Evolutionary conservation across 2,113 vertebrate species (phyloP).

Genomic region (Cyanocitta stelleri): DNA sequence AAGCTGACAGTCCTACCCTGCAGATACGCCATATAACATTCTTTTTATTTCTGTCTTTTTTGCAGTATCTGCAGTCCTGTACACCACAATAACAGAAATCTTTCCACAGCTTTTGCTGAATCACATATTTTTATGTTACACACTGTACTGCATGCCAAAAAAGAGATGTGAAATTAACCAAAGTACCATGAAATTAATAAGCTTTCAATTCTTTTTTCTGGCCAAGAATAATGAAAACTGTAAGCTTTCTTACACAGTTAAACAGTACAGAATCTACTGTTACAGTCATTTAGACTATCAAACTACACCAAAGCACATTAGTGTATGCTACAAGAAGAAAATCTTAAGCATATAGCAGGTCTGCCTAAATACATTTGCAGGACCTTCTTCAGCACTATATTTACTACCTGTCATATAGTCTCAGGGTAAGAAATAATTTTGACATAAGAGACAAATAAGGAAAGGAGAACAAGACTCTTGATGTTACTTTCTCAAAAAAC

Average conservation of each 20-base stretch:
- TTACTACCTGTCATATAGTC: not conserved
- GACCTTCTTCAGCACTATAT: not conserved
- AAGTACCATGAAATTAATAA: not conserved
- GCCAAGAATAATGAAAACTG: not conserved
- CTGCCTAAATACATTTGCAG: not conserved
- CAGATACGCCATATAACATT: not conserved
- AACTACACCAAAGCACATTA: not conserved
- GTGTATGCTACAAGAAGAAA: not conserved
- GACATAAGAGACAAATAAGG: not conserved
- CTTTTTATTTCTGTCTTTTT: not conserved
- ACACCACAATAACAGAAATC: not conserved
- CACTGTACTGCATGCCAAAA: not conserved
- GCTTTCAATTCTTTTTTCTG: not conserved
- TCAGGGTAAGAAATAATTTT: not conserved
- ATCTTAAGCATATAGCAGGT: not conserved
- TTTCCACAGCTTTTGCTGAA: constrained; percentile 1
- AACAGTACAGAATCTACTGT: not conserved
- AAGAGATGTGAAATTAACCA: not conserved
- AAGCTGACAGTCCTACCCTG: not conserved
- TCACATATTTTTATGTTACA: not conserved
- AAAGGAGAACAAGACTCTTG: not conserved
- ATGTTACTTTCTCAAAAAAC: not conserved
- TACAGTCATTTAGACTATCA: not conserved
- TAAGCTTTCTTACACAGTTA: not conserved
- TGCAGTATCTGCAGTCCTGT: not conserved